These are phyloP conservation scores for Uropetala carovei DNA, from an alignment of 2,888 invertebrate species.

Conservation along the genomic window DNA sequence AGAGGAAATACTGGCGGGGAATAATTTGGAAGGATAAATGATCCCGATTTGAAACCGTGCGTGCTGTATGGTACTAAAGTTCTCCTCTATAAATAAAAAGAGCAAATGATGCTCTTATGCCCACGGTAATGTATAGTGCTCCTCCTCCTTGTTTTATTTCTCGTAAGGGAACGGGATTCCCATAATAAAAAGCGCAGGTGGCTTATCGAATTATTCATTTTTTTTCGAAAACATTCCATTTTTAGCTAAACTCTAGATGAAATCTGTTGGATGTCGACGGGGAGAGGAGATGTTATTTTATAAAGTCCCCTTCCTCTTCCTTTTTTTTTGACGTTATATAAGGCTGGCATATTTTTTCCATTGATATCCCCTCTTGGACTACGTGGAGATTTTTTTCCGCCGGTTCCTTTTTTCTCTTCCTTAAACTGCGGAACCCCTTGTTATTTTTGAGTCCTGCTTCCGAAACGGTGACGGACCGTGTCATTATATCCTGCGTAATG, in stretches of 20 bases:
- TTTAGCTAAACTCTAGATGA: slow-evolving; percentile 30
- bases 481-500: slow-evolving; percentile 20
- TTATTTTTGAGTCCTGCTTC: not conserved
- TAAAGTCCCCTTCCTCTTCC: not conserved
- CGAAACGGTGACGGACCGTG: slow-evolving; percentile 41
- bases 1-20: slow-evolving; percentile 19
- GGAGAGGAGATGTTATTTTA: not conserved
- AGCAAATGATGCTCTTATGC: slow-evolving; percentile 54
- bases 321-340: not conserved
- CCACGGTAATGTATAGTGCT: slow-evolving; percentile 24
- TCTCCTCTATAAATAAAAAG: slow-evolving; percentile 63
- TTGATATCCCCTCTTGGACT: not conserved
- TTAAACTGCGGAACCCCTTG: slow-evolving; percentile 33
- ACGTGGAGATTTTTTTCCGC: not conserved
- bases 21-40: slow-evolving; percentile 60
- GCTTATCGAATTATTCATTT: slow-evolving; percentile 26
- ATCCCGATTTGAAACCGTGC: slow-evolving; percentile 42
- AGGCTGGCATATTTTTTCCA: not conserved
- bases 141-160: slow-evolving; percentile 11
- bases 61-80: slow-evolving; percentile 57
- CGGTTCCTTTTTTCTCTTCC: not conserved
- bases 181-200: not conserved
- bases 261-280: slow-evolving; percentile 20
- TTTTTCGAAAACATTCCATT: slow-evolving; percentile 32
- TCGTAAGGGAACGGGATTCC: not conserved